Evolutionary conservation across 2,113 vertebrate genomes (phyloP), one percentile per base, ranked within the genome.

Genomic region (Murina feae): DNA sequence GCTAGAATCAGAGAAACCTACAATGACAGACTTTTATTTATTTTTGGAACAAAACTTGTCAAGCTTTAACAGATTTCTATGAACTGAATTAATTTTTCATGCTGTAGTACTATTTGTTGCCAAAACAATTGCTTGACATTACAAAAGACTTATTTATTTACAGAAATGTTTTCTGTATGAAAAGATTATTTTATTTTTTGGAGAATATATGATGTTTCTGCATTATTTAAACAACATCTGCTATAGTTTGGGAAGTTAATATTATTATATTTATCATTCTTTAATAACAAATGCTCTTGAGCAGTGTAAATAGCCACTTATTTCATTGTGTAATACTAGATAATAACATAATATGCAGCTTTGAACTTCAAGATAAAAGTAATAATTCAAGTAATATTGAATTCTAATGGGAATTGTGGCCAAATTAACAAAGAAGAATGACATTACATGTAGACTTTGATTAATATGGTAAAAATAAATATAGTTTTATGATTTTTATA

Each of bases 211-310:
- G 69, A 94, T 25, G 30, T 95, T 47, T 92, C 12, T 71, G 78
- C 21, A 93, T 88, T 96, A 95, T 89, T 94, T 72, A 71, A 76
- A 92, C 11, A 75, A 92, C 14, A 80, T 17, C 3, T 63, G 6
- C 37, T 23, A 84, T 3, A 37, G 5, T 58, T 76, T 44, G 23
- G 25, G 11, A 65, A 93, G 86, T 93, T 79, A 68, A 92, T 76
- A 66, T 76, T 13, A 53, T 51, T 84, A 37, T 88, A 63, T 14
- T 16, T 60, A 32, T 58, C 69, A 42, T 32, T 87, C 17, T 86
- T 72, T 28, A 82, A n/a, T n/a, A 71, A 86, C 3, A 75, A 47
- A 81, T 65, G 44, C 9, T 89, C 9, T 75, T 89, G 55, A 90
- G 2, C 32, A 60, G 5, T n/a, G 78, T 2, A 94, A 79, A 69